Base-by-base conservation (phyloP, 1,140 invertebrate genomes). In the Heliothis virescens region DNA sequence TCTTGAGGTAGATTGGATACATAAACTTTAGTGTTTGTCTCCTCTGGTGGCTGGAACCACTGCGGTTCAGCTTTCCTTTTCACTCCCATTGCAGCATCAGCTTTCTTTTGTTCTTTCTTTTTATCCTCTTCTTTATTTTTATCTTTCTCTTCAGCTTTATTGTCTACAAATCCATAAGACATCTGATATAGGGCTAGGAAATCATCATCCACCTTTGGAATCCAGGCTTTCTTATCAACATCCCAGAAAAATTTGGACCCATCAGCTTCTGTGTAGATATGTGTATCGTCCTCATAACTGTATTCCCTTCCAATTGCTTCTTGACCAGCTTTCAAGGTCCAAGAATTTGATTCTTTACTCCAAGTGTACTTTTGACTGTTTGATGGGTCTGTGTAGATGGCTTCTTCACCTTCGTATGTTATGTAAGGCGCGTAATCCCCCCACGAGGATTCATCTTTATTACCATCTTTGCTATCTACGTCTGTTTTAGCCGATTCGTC, bases 1-100 rank as follows among this genome's bases (percentile, higher is more conserved):
- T 99, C 98, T 65, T 96, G 83, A 0, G 99, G 99, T 79, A 99
- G 95, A 90, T 99, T 98, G 9, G 97, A 97, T 1, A 99, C 98
- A 95, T 99, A 99, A 1, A 99, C 98, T 94, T 99, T 99, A 1
- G 98, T 99, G 87, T 99, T 99, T 86, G 98, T 97, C n/a, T 97
- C 96, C 67, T 99, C 97, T 85, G 99, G 97, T 15, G 98, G 94
- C 60, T 99, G 97, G 95, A 99, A 99, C 99, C 99, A 99, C 79
- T 97, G 95, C 82, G 95, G 94, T 81, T 95, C 92, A 91, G 92
- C 90, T 87, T 95, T 94, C 80, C 94, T 90, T 94, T 96, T 93
- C 3, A 91, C 78, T 18, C 88, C 88, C 71, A 79, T 34, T 34
- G 80, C 84, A 52, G 82, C n/a, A 60, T 89, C 83, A 48, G 34